These are phyloP conservation scores for Pseudochaenichthys georgianus DNA, from an alignment of 2,797 vertebrate genomes.

Conservation along the genomic window DNA sequence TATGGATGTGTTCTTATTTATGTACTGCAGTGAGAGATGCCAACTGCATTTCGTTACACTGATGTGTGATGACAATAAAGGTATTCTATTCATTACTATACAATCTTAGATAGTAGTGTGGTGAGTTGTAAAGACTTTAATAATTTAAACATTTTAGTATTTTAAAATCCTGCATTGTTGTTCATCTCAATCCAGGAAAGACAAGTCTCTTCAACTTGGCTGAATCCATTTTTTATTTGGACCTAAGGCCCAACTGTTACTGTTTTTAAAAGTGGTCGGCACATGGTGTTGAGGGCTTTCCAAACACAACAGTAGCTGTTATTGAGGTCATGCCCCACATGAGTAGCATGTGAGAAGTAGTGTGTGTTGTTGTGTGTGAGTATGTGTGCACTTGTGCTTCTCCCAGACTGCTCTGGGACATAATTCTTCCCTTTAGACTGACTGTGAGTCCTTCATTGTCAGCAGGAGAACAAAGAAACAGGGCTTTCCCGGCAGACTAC, in stretches of 20 bases:
- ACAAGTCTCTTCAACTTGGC: constrained; percentile 38
- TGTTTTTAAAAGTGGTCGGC: constrained; percentile 66
- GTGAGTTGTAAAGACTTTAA: neutral
- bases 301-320: constrained; percentile 75
- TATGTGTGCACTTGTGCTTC: constrained; percentile 61
- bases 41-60: too few relatives aligned
- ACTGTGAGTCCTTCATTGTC: constrained; percentile 78
- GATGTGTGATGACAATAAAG: too few relatives aligned
- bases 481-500: constrained; percentile 66
- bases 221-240: constrained; percentile 53
- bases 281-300: constrained; percentile 72
- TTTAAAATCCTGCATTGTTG: constrained; percentile 1
- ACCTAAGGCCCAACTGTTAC: constrained; percentile 69
- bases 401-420: constrained; percentile 78
- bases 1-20: too few relatives aligned
- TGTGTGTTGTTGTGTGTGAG: constrained; percentile 44
- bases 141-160: neutral
- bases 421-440: constrained; percentile 74
- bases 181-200: constrained; percentile 38
- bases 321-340: constrained; percentile 83
- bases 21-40: too few relatives aligned
- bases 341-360: constrained; percentile 77
- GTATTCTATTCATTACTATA: too few relatives aligned
- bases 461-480: constrained; percentile 82
- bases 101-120: neutral